Base-by-base conservation (phyloP, 1,140 invertebrate genomes). In the Habropoda laboriosa region DNA sequence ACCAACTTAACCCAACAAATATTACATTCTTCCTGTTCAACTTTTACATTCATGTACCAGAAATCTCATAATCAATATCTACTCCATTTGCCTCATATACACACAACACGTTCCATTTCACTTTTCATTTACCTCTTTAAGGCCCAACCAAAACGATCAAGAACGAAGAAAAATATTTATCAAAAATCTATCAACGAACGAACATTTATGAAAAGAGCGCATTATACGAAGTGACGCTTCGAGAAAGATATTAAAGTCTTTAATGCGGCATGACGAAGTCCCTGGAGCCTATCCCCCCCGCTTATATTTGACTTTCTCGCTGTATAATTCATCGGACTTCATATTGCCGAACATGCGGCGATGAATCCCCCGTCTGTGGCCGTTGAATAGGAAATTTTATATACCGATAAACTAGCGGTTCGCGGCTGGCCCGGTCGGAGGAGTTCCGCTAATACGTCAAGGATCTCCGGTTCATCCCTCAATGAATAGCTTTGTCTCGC, bases 401-500 rank as follows among this genome's bases (percentile, higher is more conserved):
- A 47, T 27, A 57, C 47, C 74, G 42, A 68, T 55, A 77, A 77
- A 70, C 40, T 24, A 32, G 3, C 38, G 45, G 18, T 0, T 24
- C 45, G n/a, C n/a, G 32, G 24, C 24, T 27, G 38, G 38, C 1
- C 18, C 40, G 70, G n/a, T 57, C 55, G 30, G 7, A 24, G 55
- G 21, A 77, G 35, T 21, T 51, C 30, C 73, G 60, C 60, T 53
- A 45, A 76, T 76, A 76, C 61, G 53, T 67, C 38, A 35, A 38
- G 38, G 49, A 66, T 64, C 8, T 38, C 42, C 49, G 74, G 16
- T 49, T 35, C 51, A 55, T 80, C 82, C 51, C 58, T 32, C 71
- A 40, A 64, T 83, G 82, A 85, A 85, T 85, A 64, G 77, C 83
- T 80, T 70, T 77, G 75, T 77, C 68, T 71, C 68, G 70, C 64